Conservation (phyloP, 2,888 invertebrate genomes). For the Cheilosia pagana region DNA sequence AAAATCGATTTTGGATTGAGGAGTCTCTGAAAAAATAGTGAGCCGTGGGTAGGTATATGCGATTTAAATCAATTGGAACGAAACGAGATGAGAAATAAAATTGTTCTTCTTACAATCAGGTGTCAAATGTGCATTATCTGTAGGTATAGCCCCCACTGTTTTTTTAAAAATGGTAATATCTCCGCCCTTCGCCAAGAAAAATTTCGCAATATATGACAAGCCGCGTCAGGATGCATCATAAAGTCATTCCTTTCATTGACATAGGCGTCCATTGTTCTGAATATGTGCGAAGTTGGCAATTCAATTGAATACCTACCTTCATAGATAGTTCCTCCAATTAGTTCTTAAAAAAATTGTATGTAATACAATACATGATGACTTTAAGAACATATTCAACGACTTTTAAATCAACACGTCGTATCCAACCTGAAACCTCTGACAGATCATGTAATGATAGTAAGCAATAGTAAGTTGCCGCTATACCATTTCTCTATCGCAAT, state of each 20-base stretch:
- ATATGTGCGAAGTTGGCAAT: constrained; percentile 42
- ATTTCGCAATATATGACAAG: constrained; percentile 1
- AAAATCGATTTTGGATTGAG: too few species aligned
- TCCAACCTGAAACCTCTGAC: constrained; percentile 3
- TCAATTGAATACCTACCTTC: constrained; percentile 23
- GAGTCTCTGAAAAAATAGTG: too few species aligned
- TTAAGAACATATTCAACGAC: not conserved
- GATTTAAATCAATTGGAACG: too few species aligned
- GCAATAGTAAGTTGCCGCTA: not conserved
- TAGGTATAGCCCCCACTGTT: constrained; percentile 13
- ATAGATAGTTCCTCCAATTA: not conserved
- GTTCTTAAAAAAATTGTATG: not conserved
- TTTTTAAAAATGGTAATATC: too few species aligned
- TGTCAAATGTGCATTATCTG: not conserved
- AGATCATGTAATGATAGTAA: not conserved
- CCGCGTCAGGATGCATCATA: constrained; percentile 6
- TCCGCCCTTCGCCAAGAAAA: not conserved
- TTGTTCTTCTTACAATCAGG: too few species aligned
- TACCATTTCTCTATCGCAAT: constrained; percentile 6
- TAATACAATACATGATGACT: not conserved
- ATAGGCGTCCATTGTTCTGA: constrained; percentile 3
- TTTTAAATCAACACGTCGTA: not conserved
- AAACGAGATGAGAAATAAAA: too few species aligned
- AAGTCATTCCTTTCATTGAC: constrained; percentile 20
- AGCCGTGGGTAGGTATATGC: too few species aligned